A percentile compares a stretch with the other conserved stretches of the same genome.
phyloP scores from a whole-genome alignment of 2,888 invertebrate species.

The Apamea anceps region DNA sequence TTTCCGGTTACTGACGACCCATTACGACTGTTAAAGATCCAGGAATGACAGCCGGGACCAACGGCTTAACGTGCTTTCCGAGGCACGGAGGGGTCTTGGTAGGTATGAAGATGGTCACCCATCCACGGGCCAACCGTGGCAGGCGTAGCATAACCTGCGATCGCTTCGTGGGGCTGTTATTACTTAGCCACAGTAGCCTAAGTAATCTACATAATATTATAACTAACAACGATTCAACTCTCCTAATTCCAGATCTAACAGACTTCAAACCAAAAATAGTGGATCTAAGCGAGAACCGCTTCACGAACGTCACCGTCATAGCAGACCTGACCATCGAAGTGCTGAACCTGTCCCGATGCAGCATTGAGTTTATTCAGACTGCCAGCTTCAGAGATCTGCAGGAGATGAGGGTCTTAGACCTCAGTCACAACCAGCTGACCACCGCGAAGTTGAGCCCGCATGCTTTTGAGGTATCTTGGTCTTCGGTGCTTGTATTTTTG shows the following conservation, averaged over 20 bases:
- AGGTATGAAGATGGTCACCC: too few relatives aligned
- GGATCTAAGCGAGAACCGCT: conserved; percentile 85
- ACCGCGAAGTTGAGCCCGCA: conserved; percentile 91
- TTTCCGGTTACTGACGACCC: too few relatives aligned
- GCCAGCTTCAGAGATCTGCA: conserved; percentile 92
- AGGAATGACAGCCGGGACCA: too few relatives aligned
- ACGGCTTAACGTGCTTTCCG: too few relatives aligned
- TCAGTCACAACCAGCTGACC: conserved; percentile 93
- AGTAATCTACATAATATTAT: background rate
- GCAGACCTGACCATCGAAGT: conserved; percentile 88
- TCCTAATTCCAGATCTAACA: conserved; percentile 73
- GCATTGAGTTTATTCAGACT: conserved; percentile 91
- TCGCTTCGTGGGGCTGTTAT: too few relatives aligned
- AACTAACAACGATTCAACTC: background rate
- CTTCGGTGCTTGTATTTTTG: background rate
- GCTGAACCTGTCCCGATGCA: conserved; percentile 91
- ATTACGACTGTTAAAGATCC: too few relatives aligned
- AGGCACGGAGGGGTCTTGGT: too few relatives aligned
- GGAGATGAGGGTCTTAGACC: conserved; percentile 91
- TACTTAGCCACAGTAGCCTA: too few relatives aligned
- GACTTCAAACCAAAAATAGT: conserved; percentile 80
- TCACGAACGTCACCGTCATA: conserved; percentile 88
- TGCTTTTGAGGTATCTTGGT: conserved; percentile 91
- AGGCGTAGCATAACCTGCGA: too few relatives aligned
- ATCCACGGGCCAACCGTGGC: too few relatives aligned